A percentile compares a stretch with the other conserved stretches of the same genome.
These are phyloP conservation scores for Vesta saturnalis DNA, from an alignment of 2,888 invertebrate genomes.

Conservation along the genomic window DNA sequence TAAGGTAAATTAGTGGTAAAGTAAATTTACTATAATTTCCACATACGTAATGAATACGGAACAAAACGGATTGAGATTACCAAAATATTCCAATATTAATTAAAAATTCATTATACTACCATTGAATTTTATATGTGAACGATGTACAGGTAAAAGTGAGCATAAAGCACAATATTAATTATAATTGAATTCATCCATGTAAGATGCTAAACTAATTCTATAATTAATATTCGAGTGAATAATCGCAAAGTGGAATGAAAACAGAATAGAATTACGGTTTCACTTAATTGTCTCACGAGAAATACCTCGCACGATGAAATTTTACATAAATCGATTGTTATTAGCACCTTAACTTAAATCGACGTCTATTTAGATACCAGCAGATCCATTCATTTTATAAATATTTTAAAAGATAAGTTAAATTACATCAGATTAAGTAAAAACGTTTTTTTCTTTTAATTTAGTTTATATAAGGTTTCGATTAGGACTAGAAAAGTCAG, in stretches of 20 bases:
- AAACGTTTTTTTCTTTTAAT: background rate
- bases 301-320: background rate
- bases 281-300: background rate
- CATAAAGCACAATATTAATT: background rate
- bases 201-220: slow-evolving; percentile 1
- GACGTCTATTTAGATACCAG: background rate
- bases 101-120: too few relatives aligned
- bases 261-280: slow-evolving; percentile 1
- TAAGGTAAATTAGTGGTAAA: too few relatives aligned
- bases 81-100: too few relatives aligned
- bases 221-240: background rate
- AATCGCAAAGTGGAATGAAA: background rate
- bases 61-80: too few relatives aligned
- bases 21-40: too few relatives aligned
- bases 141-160: background rate
- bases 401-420: background rate
- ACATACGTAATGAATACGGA: too few relatives aligned
- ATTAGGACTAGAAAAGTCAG: too few relatives aligned
- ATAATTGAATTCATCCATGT: background rate
- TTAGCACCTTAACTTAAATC: background rate
- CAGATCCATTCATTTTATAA: background rate
- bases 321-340: background rate
- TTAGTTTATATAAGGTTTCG: too few relatives aligned
- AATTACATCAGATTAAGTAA: background rate
- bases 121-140: too few relatives aligned